phyloP scores from a whole-genome alignment of 2,797 vertebrate genomes.

The Molossus molossus region DNA sequence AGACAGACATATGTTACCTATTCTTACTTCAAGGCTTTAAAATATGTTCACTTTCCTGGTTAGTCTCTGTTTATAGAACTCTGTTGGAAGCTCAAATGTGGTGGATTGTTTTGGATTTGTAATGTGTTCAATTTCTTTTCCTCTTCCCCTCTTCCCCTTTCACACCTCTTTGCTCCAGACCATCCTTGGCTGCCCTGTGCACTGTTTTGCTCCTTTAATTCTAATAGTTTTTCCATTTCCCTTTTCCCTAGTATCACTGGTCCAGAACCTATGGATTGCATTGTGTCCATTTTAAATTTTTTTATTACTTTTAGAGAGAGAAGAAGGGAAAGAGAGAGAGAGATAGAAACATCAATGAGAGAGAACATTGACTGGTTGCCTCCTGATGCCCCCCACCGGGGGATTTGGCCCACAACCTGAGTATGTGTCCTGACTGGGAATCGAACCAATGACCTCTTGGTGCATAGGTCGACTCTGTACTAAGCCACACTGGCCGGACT shows the following conservation, averaged over 20 bases:
- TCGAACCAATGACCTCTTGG: too few relatives aligned
- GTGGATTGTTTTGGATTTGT: not conserved
- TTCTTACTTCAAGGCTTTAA: conserved; percentile 35
- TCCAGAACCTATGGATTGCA: not conserved
- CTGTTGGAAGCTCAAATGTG: not conserved
- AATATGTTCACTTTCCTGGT: conserved; percentile 6
- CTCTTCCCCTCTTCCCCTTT: not conserved
- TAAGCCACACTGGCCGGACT: not conserved
- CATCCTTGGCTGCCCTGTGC: not conserved
- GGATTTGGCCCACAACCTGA: too few relatives aligned
- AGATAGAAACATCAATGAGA: too few relatives aligned
- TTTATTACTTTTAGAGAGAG: too few relatives aligned
- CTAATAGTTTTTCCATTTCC: not conserved
- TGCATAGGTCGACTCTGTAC: too few relatives aligned
- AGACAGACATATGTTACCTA: conserved; percentile 56
- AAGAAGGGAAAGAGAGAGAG: too few relatives aligned
- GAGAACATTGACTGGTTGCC: too few relatives aligned
- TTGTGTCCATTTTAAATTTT: not conserved
- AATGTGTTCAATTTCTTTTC: conserved; percentile 10
- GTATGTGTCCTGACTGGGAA: too few relatives aligned
- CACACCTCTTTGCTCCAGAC: not conserved
- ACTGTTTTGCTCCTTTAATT: not conserved
- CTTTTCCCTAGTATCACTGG: not conserved
- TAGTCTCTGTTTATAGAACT: not conserved
- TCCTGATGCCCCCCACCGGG: too few relatives aligned